Conservation (phyloP, 1,140 invertebrate genomes). For the Leptinotarsa lineolata region DNA sequence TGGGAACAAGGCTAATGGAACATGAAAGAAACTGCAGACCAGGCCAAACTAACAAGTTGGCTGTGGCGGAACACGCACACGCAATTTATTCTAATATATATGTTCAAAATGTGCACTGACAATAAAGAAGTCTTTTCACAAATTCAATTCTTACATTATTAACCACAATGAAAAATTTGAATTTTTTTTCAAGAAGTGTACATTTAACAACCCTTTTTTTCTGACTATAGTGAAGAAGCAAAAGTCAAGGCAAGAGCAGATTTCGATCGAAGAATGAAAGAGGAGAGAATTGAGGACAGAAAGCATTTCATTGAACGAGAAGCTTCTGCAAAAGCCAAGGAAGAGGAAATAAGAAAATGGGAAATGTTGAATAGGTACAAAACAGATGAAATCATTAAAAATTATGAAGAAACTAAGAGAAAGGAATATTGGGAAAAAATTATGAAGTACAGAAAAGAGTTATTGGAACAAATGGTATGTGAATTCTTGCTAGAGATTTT, state of each 20-base stretch:
- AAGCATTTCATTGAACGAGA: slow-evolving; percentile 34
- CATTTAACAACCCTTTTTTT: not conserved
- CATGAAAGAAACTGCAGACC: no score
- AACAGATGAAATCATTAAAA: slow-evolving; percentile 50
- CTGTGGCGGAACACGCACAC: no score
- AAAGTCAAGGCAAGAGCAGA: slow-evolving; percentile 33
- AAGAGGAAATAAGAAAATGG: slow-evolving; percentile 45
- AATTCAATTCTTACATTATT: no score
- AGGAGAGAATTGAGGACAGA: slow-evolving; percentile 32
- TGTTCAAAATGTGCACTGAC: no score
- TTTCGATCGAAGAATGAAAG: slow-evolving; percentile 36
- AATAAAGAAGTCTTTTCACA: no score
- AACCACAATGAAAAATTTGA: no score
- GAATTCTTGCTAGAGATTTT: not conserved
- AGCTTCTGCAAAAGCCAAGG: slow-evolving; percentile 28
- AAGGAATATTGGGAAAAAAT: slow-evolving; percentile 47
- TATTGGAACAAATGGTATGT: slow-evolving; percentile 54
- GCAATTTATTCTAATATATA: no score
- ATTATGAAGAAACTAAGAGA: slow-evolving; percentile 51
- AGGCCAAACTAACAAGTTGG: no score
- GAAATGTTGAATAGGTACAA: slow-evolving; percentile 48
- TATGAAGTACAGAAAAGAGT: slow-evolving; percentile 53
- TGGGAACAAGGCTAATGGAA: no score
- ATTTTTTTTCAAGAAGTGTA: no score
- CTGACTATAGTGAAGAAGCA: slow-evolving; percentile 30